Evolutionary conservation across 1,140 invertebrate genomes (phyloP), one percentile per base, ranked within the genome.

Genomic region (Ladona fulva): DNA sequence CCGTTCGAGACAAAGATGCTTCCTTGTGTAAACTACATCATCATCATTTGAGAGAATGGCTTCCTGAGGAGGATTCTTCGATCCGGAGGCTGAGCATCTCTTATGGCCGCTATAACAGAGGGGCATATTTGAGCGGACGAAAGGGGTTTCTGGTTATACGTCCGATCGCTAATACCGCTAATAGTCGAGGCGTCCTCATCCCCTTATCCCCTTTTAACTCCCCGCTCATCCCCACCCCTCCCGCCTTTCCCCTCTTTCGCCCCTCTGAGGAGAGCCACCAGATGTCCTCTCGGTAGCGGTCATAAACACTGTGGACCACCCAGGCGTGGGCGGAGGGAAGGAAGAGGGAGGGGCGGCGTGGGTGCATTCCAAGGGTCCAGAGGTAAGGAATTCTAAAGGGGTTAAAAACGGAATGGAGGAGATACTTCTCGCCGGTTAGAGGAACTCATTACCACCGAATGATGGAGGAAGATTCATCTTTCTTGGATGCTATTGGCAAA

Each of bases 11-110:
- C 44, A 66, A 66, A 66, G 52, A 66, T 12, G 52, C 3, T 22
- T 22, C 52, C 16, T 66, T 66, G 52, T 66, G 52, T 66, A 66
- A 66, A 66, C 52, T 66, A 66, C 52, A 66, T 66, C 3, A 66
- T 52, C 44, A 52, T 66, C 52, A 66, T 66, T 66, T 5, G n/a
- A 22, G 52, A 16, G 12, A 66, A 66, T 66, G 52, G 52, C 12
- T 66, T 66, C 52, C 52, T 66, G 52, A 66, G 52, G 52, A 66
- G 52, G 52, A 66, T 66, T 22, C 52, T 66, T 66, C 52, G 52
- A 66, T 66, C n/a, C 52, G n/a, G n/a, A 19, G 44, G 44, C 19
- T 52, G 16, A 66, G 52, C 52, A 66, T 66, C 52, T 66, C 52
- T 19, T 22, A 66, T 12, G 52, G 14, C 1, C 52, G 16, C 52